phyloP scores from a whole-genome alignment of 2,888 invertebrate species.

The Marasmarcha lunaedactyla region DNA sequence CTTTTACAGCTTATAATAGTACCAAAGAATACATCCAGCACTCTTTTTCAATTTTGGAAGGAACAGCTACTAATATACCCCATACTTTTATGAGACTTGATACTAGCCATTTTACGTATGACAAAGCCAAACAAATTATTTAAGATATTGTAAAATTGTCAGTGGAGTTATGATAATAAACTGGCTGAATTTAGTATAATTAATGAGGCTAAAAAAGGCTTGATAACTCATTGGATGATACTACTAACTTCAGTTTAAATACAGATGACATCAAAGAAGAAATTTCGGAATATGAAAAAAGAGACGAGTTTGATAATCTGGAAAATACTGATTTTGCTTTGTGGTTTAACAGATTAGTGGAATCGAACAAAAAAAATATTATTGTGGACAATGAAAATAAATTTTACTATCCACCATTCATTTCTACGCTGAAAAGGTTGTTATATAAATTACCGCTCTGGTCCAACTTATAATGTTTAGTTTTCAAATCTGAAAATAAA shows the following conservation, averaged over 20 bases:
- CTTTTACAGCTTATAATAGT: not conserved
- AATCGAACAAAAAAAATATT: not conserved
- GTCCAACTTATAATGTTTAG: conserved; percentile 1
- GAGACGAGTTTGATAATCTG: no score
- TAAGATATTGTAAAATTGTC: conserved; percentile 1
- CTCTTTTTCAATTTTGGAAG: conserved; percentile 4
- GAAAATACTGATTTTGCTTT: not conserved
- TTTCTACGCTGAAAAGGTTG: not conserved
- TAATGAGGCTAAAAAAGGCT: conserved; percentile 2
- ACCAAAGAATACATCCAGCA: conserved; percentile 1
- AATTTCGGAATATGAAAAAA: not conserved
- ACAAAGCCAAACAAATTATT: not conserved
- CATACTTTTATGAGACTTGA: no score
- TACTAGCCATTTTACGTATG: conserved; percentile 1
- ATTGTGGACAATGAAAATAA: not conserved
- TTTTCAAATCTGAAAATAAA: conserved; percentile 1
- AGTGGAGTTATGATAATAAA: not conserved
- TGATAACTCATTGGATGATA: not conserved
- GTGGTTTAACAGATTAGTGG: conserved; percentile 1
- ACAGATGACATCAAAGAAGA: not conserved
- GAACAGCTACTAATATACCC: not conserved
- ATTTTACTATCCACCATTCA: conserved; percentile 2
- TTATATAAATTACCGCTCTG: not conserved
- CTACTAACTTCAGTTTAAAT: not conserved
- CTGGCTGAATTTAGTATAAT: not conserved